Evolutionary conservation across 1,140 invertebrate species (phyloP).

Genomic region (Tetramorium parvispinum): DNA sequence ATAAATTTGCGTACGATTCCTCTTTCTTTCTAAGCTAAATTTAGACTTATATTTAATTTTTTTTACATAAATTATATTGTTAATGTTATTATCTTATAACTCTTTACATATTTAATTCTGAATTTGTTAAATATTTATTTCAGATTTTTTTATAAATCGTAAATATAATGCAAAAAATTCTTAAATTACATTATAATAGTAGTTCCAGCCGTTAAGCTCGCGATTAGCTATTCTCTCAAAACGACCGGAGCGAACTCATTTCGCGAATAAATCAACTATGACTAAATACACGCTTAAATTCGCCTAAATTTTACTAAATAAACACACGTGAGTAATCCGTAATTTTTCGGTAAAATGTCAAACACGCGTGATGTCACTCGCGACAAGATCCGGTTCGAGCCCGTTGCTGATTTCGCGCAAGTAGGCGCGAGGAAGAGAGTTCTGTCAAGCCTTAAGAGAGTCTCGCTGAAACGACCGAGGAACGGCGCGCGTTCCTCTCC

Average conservation of each 20-base stretch:
- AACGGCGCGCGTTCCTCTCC: conserved; percentile 26
- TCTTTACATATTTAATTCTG: background rate
- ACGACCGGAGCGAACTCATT: background rate
- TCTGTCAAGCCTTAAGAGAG: background rate
- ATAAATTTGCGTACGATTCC: background rate
- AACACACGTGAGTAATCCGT: background rate
- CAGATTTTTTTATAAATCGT: background rate
- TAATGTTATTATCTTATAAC: background rate
- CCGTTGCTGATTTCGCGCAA: conserved; percentile 44
- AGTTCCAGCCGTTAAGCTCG: background rate
- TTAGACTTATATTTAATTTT: background rate
- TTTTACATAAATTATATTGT: background rate
- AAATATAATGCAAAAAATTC: background rate
- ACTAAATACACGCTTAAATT: background rate
- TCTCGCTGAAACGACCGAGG: background rate
- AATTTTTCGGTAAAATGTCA: conserved; percentile 24
- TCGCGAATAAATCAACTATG: background rate
- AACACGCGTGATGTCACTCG: conserved; percentile 32
- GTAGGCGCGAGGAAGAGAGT: background rate
- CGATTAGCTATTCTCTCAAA: background rate
- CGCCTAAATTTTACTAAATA: conserved; percentile 16
- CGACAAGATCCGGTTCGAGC: conserved; percentile 12
- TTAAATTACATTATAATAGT: background rate
- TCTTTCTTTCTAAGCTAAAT: background rate
- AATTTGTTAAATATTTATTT: background rate